A percentile compares a stretch with the other conserved stretches of the same genome.
phyloP scores from a whole-genome alignment of 2,113 vertebrate genomes.

The Lophochroa leadbeateri region DNA sequence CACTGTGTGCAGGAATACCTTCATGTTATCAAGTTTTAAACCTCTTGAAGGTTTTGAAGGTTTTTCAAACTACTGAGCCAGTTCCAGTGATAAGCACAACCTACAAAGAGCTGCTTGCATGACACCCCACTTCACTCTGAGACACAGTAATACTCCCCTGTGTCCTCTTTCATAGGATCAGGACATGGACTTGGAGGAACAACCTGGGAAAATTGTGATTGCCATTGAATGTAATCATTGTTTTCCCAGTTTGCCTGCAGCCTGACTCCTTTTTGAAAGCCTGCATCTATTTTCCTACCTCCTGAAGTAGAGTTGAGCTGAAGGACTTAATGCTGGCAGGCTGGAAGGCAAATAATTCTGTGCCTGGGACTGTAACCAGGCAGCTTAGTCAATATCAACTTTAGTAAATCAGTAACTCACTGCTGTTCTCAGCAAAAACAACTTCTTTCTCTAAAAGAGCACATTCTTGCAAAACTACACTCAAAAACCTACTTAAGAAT shows the following conservation, averaged over 20 bases:
- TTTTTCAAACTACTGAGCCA: background rate
- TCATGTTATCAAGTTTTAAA: background rate
- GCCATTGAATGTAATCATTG: background rate
- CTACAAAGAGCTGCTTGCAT: background rate
- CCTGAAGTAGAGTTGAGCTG: conserved; percentile 2
- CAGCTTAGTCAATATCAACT: conserved; percentile 34
- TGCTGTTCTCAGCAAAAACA: conserved; percentile 25
- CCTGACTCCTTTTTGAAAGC: background rate
- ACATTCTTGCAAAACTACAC: conserved; percentile 7
- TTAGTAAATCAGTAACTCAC: conserved; percentile 24
- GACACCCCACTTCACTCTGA: background rate
- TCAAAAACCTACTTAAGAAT: background rate
- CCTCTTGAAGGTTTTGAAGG: background rate
- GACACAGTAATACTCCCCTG: background rate
- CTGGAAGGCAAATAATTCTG: conserved; percentile 38
- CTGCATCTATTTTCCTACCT: background rate
- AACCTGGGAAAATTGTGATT: background rate
- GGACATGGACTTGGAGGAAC: background rate
- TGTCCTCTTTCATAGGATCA: background rate
- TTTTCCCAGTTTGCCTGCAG: background rate
- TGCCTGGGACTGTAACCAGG: conserved; percentile 12
- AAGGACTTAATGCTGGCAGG: conserved; percentile 24
- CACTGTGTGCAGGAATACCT: background rate
- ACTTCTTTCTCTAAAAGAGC: conserved; percentile 32
- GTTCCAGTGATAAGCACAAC: background rate